Percentiles rank a stretch among this genome's conserved stretches.
Evolutionary conservation across 2,113 vertebrate species (phyloP).

Genomic region (Leucopsar rothschildi): DNA sequence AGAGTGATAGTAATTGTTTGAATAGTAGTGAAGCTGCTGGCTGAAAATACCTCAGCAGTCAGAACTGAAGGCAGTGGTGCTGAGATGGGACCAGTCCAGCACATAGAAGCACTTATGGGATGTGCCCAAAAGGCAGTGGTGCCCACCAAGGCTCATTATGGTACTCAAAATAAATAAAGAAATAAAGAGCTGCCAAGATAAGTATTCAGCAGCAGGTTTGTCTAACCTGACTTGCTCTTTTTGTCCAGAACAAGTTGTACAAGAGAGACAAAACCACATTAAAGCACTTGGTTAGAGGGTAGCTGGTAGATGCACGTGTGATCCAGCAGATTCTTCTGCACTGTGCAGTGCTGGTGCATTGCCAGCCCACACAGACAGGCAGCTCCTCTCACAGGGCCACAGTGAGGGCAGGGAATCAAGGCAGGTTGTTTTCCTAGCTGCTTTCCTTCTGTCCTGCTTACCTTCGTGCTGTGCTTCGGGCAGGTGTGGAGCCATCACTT

Average conservation of each 20-base stretch:
- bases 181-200: not conserved
- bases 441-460: not conserved
- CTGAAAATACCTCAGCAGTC: not conserved
- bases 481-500: not conserved
- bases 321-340: not conserved
- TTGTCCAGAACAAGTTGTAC: not conserved
- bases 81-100: not conserved
- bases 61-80: not conserved
- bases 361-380: not conserved
- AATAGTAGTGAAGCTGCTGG: not conserved
- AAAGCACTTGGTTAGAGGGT: not conserved
- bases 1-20: slow-evolving; percentile 14
- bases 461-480: not conserved
- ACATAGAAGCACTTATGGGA: not conserved
- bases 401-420: not conserved
- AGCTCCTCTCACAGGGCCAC: not conserved
- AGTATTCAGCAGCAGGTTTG: not conserved
- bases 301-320: not conserved
- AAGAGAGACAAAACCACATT: not conserved
- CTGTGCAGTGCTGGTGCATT: accelerated
- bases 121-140: not conserved
- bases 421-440: not conserved
- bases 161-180: not conserved
- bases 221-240: slow-evolving; percentile 1
- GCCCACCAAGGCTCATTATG: accelerated